Evolutionary conservation across 2,888 invertebrate species (phyloP).

Genomic region (Galeruca laticollis): DNA sequence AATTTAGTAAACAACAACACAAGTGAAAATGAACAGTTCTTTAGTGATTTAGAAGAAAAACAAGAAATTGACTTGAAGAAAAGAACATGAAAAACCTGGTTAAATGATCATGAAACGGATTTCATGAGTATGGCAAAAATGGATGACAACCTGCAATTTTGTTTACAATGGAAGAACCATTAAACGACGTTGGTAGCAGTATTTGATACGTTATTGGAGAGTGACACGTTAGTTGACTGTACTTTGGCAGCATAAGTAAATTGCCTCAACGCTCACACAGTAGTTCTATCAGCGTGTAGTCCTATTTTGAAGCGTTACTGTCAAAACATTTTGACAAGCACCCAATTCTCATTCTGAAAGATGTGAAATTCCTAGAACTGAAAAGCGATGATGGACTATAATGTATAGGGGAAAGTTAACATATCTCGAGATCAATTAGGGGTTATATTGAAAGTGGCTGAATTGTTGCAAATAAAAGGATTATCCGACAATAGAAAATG

Average conservation of each 20-base stretch:
- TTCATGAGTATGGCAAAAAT: no score
- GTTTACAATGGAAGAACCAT: conserved; percentile 95
- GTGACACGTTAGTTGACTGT: conserved; percentile 93
- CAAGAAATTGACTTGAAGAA: no score
- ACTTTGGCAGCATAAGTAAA: conserved; percentile 94
- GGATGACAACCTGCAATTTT: conserved; percentile 95
- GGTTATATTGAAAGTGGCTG: conserved; percentile 89
- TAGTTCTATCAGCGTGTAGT: conserved; percentile 93
- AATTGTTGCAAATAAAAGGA: no score
- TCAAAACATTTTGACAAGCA: conserved; percentile 91
- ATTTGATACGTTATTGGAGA: conserved; percentile 91
- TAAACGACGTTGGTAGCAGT: conserved; percentile 92
- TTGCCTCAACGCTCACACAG: conserved; percentile 93
- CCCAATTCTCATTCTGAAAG: no score
- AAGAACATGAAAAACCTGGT: no score
- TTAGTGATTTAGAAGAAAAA: no score
- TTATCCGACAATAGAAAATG: conserved; percentile 85
- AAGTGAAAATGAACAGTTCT: no score
- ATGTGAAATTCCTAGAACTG: conserved; percentile 88
- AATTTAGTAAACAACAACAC: no score
- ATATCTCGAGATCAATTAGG: conserved; percentile 93
- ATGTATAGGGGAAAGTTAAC: conserved; percentile 94
- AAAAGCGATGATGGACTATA: conserved; percentile 94
- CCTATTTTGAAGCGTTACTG: conserved; percentile 89
- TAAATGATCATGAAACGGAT: no score